A percentile compares a stretch with the other conserved stretches of the same genome.
These are phyloP conservation scores for Drosophila tristis DNA, from an alignment of 1,140 invertebrate species.

Conservation along the genomic window DNA sequence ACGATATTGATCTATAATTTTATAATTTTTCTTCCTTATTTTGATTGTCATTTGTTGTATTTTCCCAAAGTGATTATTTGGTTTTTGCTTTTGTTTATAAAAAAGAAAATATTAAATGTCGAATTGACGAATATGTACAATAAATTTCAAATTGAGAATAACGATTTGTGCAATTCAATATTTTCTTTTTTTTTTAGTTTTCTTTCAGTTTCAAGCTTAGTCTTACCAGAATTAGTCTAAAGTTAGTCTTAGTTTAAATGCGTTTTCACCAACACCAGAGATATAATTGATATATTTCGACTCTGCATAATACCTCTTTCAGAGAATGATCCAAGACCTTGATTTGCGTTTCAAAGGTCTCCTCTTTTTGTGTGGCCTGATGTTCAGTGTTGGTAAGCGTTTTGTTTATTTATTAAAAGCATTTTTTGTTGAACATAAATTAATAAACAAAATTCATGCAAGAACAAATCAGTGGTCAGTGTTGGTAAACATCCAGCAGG, in stretches of 20 bases:
- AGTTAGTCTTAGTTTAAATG: slow-evolving; percentile 6
- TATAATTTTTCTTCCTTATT: slow-evolving; percentile 42
- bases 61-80: slow-evolving; percentile 33
- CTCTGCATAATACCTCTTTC: slow-evolving; percentile 92
- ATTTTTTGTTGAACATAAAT: slow-evolving; percentile 33
- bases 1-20: slow-evolving; percentile 43
- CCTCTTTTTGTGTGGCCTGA: slow-evolving; percentile 97
- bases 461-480: slow-evolving; percentile 34
- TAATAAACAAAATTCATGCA: slow-evolving; percentile 59
- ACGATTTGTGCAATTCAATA: slow-evolving; percentile 84
- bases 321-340: slow-evolving; percentile 95
- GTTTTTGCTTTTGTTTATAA: slow-evolving; percentile 33
- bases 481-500: slow-evolving; percentile 68
- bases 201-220: slow-evolving; percentile 22
- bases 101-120: slow-evolving; percentile 82
- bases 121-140: slow-evolving; percentile 73
- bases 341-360: slow-evolving; percentile 96
- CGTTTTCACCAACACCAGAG: slow-evolving; percentile 65
- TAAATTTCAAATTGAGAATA: slow-evolving; percentile 84
- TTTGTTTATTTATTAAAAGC: slow-evolving; percentile 27
- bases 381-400: slow-evolving; percentile 62
- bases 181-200: slow-evolving; percentile 70
- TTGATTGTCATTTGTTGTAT: slow-evolving; percentile 34
- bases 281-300: slow-evolving; percentile 28
- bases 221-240: slow-evolving; percentile 19